Percentiles rank a stretch among this genome's conserved stretches.
Evolutionary conservation across 1,140 invertebrate genomes (phyloP).

Genomic region (Parapsyche elsis): DNA sequence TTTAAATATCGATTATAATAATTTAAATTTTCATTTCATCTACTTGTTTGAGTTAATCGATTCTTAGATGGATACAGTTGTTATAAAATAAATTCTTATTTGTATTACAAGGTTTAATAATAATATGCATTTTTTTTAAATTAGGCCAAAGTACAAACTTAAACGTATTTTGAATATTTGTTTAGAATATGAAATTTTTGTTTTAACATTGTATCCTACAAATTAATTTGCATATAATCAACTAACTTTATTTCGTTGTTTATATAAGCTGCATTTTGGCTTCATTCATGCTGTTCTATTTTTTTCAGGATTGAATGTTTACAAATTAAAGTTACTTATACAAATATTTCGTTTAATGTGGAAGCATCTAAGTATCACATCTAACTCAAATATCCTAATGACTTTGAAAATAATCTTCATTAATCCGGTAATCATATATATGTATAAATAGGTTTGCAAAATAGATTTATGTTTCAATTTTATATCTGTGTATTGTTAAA

Average conservation of each 20-base stretch:
- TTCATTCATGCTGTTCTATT: conserved; percentile 36
- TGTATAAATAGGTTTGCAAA: conserved; percentile 28
- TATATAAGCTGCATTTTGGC: background rate
- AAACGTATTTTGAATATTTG: background rate
- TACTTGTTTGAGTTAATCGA: conserved; percentile 18
- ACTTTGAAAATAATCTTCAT: background rate
- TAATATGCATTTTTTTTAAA: background rate
- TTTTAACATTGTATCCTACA: background rate
- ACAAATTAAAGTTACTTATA: conserved; percentile 18
- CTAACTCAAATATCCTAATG: conserved; percentile 12
- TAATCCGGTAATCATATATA: background rate
- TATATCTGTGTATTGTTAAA: background rate
- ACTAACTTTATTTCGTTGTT: background rate
- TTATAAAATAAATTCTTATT: background rate
- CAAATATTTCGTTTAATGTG: conserved; percentile 3
- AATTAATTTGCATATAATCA: background rate
- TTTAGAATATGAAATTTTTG: background rate
- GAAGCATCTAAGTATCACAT: conserved; percentile 28
- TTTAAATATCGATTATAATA: conserved; percentile 40
- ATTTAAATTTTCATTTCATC: conserved; percentile 23
- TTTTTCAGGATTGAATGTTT: conserved; percentile 25
- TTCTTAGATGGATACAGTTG: conserved; percentile 14
- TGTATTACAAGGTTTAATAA: conserved; percentile 8
- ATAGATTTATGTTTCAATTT: background rate
- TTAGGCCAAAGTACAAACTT: background rate